Evolutionary conservation across 2,888 invertebrate genomes (phyloP).

Genomic region (Hedychridium roseum): DNA sequence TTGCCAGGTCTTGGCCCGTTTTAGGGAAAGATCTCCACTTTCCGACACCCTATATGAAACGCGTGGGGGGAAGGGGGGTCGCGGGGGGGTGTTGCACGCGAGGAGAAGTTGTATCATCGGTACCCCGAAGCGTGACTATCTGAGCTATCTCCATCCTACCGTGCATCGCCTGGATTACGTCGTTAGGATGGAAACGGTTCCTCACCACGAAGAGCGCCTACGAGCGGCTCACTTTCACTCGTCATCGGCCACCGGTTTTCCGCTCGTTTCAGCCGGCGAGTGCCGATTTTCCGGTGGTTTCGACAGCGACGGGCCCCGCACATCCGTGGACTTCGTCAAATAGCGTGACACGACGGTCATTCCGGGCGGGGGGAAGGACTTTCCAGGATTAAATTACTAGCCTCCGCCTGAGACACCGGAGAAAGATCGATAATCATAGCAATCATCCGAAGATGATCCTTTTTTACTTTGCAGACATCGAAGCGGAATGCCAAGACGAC

Average conservation of each 20-base stretch:
- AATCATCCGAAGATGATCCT: neutral
- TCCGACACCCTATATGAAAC: no score
- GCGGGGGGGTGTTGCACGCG: constrained; percentile 18
- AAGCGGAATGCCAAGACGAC: constrained; percentile 94
- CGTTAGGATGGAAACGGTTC: constrained; percentile 45
- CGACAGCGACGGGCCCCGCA: constrained; percentile 19
- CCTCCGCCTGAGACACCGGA: neutral
- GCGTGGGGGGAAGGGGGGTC: no score
- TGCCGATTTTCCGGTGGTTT: constrained; percentile 34
- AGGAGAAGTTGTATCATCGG: constrained; percentile 58
- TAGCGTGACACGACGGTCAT: neutral
- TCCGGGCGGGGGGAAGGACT: neutral
- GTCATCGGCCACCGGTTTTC: constrained; percentile 55
- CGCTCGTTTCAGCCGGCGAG: constrained; percentile 27
- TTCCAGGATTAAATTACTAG: neutral
- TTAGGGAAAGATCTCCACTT: no score
- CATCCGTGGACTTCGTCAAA: neutral
- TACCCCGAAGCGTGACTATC: constrained; percentile 58
- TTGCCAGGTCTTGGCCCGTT: no score
- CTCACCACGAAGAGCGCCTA: constrained; percentile 50
- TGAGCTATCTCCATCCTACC: constrained; percentile 48
- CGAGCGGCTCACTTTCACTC: constrained; percentile 53
- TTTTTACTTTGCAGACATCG: constrained; percentile 76
- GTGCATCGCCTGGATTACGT: constrained; percentile 42
- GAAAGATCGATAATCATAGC: neutral